Conservation (phyloP, 2,797 vertebrate genomes). For the Craterocephalus amniculus region DNA sequence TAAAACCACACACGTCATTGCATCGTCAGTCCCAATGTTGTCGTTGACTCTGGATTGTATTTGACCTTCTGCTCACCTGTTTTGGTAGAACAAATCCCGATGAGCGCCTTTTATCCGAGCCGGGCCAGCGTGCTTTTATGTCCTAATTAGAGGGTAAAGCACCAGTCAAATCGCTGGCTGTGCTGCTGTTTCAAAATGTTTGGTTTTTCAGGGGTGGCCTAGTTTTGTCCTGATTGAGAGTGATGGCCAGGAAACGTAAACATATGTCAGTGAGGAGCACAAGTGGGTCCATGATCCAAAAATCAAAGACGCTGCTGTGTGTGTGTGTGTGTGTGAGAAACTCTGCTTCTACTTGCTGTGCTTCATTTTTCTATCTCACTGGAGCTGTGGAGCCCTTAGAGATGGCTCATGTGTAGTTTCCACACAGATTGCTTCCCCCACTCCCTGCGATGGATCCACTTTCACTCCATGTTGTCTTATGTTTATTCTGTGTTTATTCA, state of each 20-base stretch:
- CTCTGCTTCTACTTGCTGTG: slow-evolving; percentile 54
- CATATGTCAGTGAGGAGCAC: slow-evolving; percentile 53
- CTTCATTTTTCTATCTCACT: slow-evolving; percentile 47
- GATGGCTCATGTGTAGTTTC: slow-evolving; percentile 55
- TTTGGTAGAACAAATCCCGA: slow-evolving; percentile 22
- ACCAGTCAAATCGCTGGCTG: slow-evolving; percentile 50
- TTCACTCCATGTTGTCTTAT: slow-evolving; percentile 58
- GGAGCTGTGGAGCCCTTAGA: slow-evolving; percentile 50
- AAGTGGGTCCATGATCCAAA: slow-evolving; percentile 30
- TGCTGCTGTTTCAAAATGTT: slow-evolving; percentile 52
- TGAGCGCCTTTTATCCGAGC: slow-evolving; percentile 49
- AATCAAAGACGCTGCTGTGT: slow-evolving; percentile 16
- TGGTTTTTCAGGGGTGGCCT: slow-evolving; percentile 66
- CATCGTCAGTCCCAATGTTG: slow-evolving; percentile 8
- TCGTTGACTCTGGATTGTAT: slow-evolving; percentile 29
- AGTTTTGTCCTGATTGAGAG: slow-evolving; percentile 71
- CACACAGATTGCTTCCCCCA: slow-evolving; percentile 3
- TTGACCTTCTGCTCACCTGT: slow-evolving; percentile 41
- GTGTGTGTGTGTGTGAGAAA: slow-evolving; percentile 2
- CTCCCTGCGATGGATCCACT: slow-evolving; percentile 50
- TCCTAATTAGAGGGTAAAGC: slow-evolving; percentile 74
- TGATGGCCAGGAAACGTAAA: slow-evolving; percentile 60
- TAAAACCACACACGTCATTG: not conserved
- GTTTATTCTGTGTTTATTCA: slow-evolving; percentile 74
- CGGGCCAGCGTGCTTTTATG: slow-evolving; percentile 63